These are phyloP conservation scores for Rotaria macrura DNA, from an alignment of 2,888 invertebrate species.

Conservation along the genomic window DNA sequence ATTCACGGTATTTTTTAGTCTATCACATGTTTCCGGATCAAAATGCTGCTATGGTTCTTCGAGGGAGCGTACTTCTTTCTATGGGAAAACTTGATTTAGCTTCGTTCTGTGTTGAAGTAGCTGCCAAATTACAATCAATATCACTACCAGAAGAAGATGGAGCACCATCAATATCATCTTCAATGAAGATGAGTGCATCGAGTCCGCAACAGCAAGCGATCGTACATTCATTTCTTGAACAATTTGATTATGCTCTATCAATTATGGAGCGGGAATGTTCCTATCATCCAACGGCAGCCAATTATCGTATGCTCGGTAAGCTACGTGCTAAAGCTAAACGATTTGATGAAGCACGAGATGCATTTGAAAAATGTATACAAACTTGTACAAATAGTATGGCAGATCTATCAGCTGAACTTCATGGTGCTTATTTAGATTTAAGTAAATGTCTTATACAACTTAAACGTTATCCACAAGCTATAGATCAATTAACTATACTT, in stretches of 20 bases:
- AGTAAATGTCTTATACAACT: slow-evolving; percentile 15
- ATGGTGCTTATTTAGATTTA: slow-evolving; percentile 1
- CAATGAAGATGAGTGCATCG: slow-evolving; percentile 3
- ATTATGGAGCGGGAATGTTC: slow-evolving; percentile 42
- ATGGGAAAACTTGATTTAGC: slow-evolving; percentile 47
- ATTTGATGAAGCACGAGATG: slow-evolving; percentile 44
- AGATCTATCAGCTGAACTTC: background rate
- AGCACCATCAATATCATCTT: background rate
- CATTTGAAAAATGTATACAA: slow-evolving; percentile 44
- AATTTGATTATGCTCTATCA: slow-evolving; percentile 48
- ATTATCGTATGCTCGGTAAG: slow-evolving; percentile 47
- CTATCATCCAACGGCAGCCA: slow-evolving; percentile 40
- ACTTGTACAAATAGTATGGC: slow-evolving; percentile 41
- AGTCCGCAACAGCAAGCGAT: slow-evolving; percentile 39
- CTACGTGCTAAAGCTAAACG: slow-evolving; percentile 48
- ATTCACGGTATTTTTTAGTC: background rate
- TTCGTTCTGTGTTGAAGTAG: slow-evolving; percentile 47
- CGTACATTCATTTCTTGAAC: slow-evolving; percentile 49
- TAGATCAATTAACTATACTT: background rate
- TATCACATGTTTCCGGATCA: slow-evolving; percentile 19
- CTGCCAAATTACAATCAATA: slow-evolving; percentile 42
- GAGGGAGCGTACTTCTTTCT: slow-evolving; percentile 47
- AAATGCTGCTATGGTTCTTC: slow-evolving; percentile 33
- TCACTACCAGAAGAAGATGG: slow-evolving; percentile 41
- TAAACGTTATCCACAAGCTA: background rate